Base-by-base conservation (phyloP, 1,140 invertebrate species). In the Octopus bimaculoides region DNA sequence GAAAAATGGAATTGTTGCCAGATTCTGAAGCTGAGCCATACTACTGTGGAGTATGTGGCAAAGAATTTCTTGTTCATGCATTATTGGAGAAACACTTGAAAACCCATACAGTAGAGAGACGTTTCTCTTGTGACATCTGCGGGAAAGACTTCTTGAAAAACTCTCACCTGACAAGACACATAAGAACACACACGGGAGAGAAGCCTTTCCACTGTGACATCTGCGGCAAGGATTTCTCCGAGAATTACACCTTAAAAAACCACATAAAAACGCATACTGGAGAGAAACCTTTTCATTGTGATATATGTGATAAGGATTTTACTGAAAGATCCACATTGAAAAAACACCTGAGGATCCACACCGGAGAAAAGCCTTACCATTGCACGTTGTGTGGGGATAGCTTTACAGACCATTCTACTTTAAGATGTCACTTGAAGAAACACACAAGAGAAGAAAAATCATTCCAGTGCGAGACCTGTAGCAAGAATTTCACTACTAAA, bases 351-450 rank as follows among this genome's bases (percentile, higher is more conserved):
- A 66, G 84, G 41, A 81, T 85, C 20, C 90, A 91, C 80, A 88
- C 84, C 8, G 89, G 88, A 4, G 86, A 87, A 71, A 81, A 79
- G n/a, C 86, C 82, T 61, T 89, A 86, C 74, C 85, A 86, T 77
- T 91, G 90, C 80, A 81, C 85, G 61, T 86, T 85, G 81, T 91
- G 90, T 84, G 88, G 87, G 4, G 69, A 61, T 10, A 6, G 20
- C 14, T 82, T 78, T 75, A 75, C 53, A 5, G 7, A 56, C 5
- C 7, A 9, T 54, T 17, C 9, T 4, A 61, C 55, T 56, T 53
- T 79, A 7, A 79, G 41, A 55, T 14, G 55, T 17, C 78, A 79
- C 52, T 4, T 20, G 69, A 74, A 75, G 5, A 79, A 54, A 54
- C 78, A 79, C 52, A 41, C 41, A 12, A 74, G 56, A 8, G 74